Conservation (phyloP, 2,888 invertebrate genomes). For the Polydrusus cervinus region DNA sequence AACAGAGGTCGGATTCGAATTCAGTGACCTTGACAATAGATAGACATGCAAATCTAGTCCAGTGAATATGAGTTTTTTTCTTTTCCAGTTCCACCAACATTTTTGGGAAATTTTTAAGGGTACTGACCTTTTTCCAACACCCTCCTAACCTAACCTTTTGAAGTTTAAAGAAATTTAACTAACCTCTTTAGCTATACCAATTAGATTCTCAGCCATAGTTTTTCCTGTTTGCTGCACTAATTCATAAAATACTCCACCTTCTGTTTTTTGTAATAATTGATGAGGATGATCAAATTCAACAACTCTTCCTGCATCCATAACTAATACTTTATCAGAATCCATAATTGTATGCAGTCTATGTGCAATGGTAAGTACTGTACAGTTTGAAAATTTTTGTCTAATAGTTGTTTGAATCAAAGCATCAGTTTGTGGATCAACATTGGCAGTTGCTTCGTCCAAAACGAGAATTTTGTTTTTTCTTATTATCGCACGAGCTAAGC, state of each 20-base stretch:
- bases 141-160: no score
- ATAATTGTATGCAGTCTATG: conserved; percentile 90
- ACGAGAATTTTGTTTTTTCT: conserved; percentile 69
- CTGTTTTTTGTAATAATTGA: conserved; percentile 73
- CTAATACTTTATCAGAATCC: conserved; percentile 88
- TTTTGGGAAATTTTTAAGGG: no score
- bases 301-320: conserved; percentile 84
- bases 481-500: conserved; percentile 78
- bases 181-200: conserved; percentile 59
- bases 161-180: background rate
- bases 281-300: conserved; percentile 86
- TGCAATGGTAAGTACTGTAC: conserved; percentile 89
- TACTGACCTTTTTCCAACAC: no score
- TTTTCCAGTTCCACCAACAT: no score
- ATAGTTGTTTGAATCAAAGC: conserved; percentile 85
- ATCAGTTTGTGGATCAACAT: conserved; percentile 87
- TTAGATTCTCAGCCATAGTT: conserved; percentile 62
- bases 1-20: no score
- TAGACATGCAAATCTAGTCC: no score
- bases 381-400: conserved; percentile 81
- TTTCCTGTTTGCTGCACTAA: conserved; percentile 81
- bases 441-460: conserved; percentile 85
- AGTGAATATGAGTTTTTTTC: no score
- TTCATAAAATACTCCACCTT: conserved; percentile 62
- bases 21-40: no score